Base-by-base conservation (phyloP, 2,888 invertebrate genomes). In the Noctua fimbriata region DNA sequence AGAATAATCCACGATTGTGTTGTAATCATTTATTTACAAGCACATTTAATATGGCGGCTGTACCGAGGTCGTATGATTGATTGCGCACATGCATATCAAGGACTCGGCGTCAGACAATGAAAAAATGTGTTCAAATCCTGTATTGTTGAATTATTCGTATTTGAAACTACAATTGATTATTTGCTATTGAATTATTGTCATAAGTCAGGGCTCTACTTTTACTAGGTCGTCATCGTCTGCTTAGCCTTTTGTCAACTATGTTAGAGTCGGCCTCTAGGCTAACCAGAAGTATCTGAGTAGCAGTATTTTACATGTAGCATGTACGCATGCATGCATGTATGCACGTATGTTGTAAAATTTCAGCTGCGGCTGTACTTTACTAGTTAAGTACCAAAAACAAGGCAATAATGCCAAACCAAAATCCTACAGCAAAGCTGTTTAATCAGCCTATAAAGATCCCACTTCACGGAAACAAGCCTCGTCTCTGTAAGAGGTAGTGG, bases 1-100 rank as follows among this genome's bases (percentile, higher is more conserved):
- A 76, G 58, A 76, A 76, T 86, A 86, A 83, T 78, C 78, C 55
- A 74, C 75, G 47, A 49, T 66, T 52, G 49, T 72, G 55, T 47
- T 36, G 60, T 86, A 76, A 79, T 83, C 74, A 76, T 66, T 84
- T 87, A 78, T 81, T 76, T 80, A 60, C 66, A 24, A 80, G 63
- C 69, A 71, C 63, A 72, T 83, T 77, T 63, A 77, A 84, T 60
- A 77, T 78, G 73, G 79, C 75, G 70, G 49, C 73, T 14, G 21
- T 14, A n/a, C 2, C 78, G 79, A 87, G 86, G 88, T 78, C 86
- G 24, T 24, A 28, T n/a, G 72, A 82, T 18, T n/a, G 72, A 82
- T 18, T 84, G 85, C 85, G 86, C 87, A 82, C 66, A 82, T 76
- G 85, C 79, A 80, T 65, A 78, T 73, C 88, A 87, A 87, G 86